Conservation (phyloP, 2,113 vertebrate species). For the Blennius ocellaris region DNA sequence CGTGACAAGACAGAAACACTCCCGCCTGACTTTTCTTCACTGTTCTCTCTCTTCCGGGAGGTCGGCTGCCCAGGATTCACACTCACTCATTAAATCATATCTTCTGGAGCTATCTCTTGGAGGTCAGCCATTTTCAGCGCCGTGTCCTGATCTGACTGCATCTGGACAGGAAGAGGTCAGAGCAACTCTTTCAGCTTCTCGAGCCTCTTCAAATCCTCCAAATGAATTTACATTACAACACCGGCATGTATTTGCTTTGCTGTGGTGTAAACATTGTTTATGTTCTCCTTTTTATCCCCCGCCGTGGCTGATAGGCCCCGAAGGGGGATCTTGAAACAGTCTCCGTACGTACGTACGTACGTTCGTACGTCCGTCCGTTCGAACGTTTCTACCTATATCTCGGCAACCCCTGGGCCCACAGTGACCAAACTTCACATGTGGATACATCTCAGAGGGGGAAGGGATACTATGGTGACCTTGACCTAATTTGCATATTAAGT, state of each 20-base stretch:
- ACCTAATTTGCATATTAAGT: no score
- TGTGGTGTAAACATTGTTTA: background rate
- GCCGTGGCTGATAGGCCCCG: no score
- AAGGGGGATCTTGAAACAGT: no score
- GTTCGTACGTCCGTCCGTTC: no score
- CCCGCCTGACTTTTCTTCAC: constrained; percentile 38
- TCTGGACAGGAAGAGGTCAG: constrained; percentile 58
- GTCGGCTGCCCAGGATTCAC: constrained; percentile 64
- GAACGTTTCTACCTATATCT: no score
- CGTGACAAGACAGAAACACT: constrained; percentile 51
- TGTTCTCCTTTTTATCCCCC: background rate
- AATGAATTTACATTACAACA: constrained; percentile 2
- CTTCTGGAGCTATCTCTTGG: constrained; percentile 65
- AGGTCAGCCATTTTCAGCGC: constrained; percentile 68
- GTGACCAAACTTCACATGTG: no score
- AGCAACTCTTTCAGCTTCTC: constrained; percentile 35
- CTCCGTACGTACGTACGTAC: no score
- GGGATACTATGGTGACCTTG: no score
- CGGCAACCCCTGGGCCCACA: no score
- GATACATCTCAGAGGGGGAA: no score
- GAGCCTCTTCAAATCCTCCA: constrained; percentile 27
- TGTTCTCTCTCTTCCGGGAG: constrained; percentile 45
- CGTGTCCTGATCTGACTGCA: constrained; percentile 65
- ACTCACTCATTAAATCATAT: constrained; percentile 70
- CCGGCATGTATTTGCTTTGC: constrained; percentile 16